Percentiles rank a stretch among this genome's conserved stretches.
These are phyloP conservation scores for Microplitis demolitor DNA, from an alignment of 1,140 invertebrate genomes.

Conservation along the genomic window DNA sequence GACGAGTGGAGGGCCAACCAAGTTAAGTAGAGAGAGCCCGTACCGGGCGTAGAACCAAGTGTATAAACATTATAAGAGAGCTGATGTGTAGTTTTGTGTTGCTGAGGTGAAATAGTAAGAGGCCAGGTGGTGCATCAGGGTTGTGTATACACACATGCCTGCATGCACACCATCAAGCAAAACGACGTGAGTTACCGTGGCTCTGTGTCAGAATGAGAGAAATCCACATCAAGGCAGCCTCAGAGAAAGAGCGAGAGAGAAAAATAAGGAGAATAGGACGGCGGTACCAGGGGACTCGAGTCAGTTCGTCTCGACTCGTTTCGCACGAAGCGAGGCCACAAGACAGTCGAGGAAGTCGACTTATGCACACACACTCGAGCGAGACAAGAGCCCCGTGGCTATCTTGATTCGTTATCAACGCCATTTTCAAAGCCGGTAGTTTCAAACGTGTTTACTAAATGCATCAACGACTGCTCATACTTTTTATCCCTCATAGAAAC, in stretches of 20 bases:
- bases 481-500: background rate
- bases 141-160: background rate
- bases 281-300: constrained; percentile 1
- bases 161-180: background rate
- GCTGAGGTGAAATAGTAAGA: background rate
- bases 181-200: constrained; percentile 1
- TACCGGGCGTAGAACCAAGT: too few species aligned
- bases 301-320: constrained; percentile 23
- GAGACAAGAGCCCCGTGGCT: constrained; percentile 13
- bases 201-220: too few species aligned
- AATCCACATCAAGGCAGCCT: background rate
- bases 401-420: constrained; percentile 21
- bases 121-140: background rate
- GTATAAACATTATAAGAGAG: too few species aligned
- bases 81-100: background rate
- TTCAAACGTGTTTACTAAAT: constrained; percentile 9
- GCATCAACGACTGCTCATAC: background rate
- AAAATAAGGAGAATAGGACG: background rate
- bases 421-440: constrained; percentile 13
- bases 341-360: constrained; percentile 16
- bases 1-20: background rate
- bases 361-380: constrained; percentile 5
- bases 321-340: constrained; percentile 23
- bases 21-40: background rate
- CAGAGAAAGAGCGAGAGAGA: background rate